Conservation (phyloP, 2,113 vertebrate genomes). For the cat (Felis catus) region DNA sequence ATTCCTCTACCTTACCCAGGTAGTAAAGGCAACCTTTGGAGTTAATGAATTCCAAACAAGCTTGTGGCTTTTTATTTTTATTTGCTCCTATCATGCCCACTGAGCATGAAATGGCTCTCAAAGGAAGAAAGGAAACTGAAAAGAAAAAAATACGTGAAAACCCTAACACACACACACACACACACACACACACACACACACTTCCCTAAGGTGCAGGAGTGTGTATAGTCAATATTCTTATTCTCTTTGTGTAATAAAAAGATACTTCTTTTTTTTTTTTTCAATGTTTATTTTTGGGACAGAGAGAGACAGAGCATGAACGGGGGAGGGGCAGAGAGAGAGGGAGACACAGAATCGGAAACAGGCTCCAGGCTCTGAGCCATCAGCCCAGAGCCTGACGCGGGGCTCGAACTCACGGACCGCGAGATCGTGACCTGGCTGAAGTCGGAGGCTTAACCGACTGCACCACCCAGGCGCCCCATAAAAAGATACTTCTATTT, state of each 20-base stretch:
- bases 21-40: not conserved
- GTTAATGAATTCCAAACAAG: slow-evolving; percentile 35
- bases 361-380: too few species aligned
- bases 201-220: not conserved
- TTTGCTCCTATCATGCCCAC: not conserved
- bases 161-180: not conserved
- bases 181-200: not conserved
- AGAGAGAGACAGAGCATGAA: too few species aligned
- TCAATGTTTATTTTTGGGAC: too few species aligned
- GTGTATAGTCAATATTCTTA: not conserved
- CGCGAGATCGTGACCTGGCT: too few species aligned
- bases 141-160: not conserved
- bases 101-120: slow-evolving; percentile 47
- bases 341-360: too few species aligned
- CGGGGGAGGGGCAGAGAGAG: too few species aligned
- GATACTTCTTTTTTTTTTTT: not conserved
- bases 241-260: not conserved
- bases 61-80: not conserved
- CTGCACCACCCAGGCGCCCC: too few species aligned
- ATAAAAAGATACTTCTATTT: not conserved
- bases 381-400: too few species aligned
- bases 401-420: too few species aligned
- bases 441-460: too few species aligned
- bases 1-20: not conserved
- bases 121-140: slow-evolving; percentile 37